Conservation (phyloP, 2,888 invertebrate species). For the Drosophila atripex region DNA sequence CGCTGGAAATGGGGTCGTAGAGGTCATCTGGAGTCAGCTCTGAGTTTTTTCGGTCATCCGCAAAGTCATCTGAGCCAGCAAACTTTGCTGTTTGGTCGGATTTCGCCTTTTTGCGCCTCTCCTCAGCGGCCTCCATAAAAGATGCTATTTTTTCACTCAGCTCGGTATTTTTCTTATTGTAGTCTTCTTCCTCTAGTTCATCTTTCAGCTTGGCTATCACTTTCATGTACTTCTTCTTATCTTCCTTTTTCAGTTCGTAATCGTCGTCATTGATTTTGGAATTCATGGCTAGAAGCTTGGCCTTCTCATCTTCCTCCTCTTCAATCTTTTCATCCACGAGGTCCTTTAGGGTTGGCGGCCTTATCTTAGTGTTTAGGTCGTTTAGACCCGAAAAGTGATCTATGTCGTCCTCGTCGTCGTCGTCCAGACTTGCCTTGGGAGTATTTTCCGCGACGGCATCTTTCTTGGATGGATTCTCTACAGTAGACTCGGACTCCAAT, state of each 20-base stretch:
- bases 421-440: neutral
- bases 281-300: neutral
- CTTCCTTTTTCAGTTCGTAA: neutral
- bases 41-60: neutral
- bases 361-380: neutral
- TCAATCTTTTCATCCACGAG: neutral
- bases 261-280: neutral
- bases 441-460: neutral
- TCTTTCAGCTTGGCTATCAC: neutral
- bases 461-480: neutral
- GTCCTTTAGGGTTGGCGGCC: neutral
- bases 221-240: neutral
- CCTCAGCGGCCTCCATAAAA: neutral
- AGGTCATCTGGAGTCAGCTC: constrained; percentile 12
- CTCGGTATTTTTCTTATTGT: neutral
- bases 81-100: neutral
- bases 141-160: neutral
- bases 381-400: neutral
- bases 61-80: neutral
- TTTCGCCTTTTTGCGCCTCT: neutral
- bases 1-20: constrained; percentile 15
- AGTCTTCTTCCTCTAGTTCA: neutral
- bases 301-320: neutral
- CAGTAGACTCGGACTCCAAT: neutral
- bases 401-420: neutral